Base-by-base conservation (phyloP, 1,140 invertebrate species). In the Bombus cullumanus region DNA sequence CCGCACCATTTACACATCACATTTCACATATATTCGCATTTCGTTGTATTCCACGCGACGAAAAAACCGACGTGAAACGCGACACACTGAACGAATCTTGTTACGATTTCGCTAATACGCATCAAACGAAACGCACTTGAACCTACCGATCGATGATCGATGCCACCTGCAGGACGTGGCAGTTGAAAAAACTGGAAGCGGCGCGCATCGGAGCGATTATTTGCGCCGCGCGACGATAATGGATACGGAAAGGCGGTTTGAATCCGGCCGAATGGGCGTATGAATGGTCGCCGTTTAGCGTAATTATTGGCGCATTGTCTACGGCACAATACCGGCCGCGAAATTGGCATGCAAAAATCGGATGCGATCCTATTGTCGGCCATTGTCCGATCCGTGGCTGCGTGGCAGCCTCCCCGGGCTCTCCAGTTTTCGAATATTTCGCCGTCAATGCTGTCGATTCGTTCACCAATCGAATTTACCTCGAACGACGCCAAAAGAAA, bases 331-430 rank as follows among this genome's bases (percentile, higher is more conserved):
- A 93, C 93, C 92, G 87, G 89, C 84, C 92, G 90, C 94, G 90
- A 94, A 95, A 95, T 95, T 95, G 94, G 93, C 94, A 95, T 95
- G 94, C 93, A 95, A 95, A 95, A 95, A 95, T 95, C 93, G 94
- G 93, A 94, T 94, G 94, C 93, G 93, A 94, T 94, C 93, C 94
- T 93, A 95, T 95, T 94, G 94, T 94, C 91, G 90, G 89, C 88
- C 91, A 94, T 94, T 94, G 94, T 95, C 92, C 94, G 92, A 94
- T 92, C 91, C 87, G 78, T 77, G 83, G 84, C 85, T 82, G 79
- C 86, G 89, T 81, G 76, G 72, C 76, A 41, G 75, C 73, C 77
- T 77, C 82, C 85, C 88, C 66, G 81, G 77, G 76, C 79, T 75
- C 86, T 91, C 86, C 89, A 88, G 91, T 92, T 92, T 93, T 93